Evolutionary conservation across 2,113 vertebrate species (phyloP).

Genomic region (Chaenogobius annularis): DNA sequence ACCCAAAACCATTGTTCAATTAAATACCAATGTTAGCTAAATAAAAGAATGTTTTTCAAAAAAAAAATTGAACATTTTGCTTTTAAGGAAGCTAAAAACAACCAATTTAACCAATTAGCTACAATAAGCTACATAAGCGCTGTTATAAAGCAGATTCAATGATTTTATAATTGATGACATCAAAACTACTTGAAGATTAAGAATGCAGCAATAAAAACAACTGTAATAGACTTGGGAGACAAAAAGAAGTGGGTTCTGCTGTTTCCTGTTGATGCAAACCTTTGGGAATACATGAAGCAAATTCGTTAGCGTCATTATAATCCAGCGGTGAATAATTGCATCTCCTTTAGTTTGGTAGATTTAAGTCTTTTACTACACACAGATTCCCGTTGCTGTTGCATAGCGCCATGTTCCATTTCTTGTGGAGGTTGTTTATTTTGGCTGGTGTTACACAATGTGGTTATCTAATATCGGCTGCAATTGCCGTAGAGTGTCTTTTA

Average conservation of each 20-base stretch:
- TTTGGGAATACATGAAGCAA: conserved; percentile 20
- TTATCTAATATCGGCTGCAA: conserved; percentile 64
- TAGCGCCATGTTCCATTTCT: conserved; percentile 6
- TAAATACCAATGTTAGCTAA: too few relatives aligned
- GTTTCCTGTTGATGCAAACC: conserved; percentile 16
- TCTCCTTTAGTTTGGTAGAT: conserved; percentile 1
- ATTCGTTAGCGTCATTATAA: conserved; percentile 23
- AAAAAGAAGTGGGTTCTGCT: conserved; percentile 25
- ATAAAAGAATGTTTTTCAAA: too few relatives aligned
- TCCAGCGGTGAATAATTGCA: conserved; percentile 39
- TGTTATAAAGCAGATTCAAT: too few relatives aligned
- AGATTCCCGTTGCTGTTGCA: conserved; percentile 19
- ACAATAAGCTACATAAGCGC: too few relatives aligned
- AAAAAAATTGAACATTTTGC: too few relatives aligned
- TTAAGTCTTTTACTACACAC: conserved; percentile 43
- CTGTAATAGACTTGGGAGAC: background rate
- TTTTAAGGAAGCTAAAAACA: too few relatives aligned
- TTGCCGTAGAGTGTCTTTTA: conserved; percentile 51
- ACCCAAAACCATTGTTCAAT: too few relatives aligned
- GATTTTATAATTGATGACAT: too few relatives aligned
- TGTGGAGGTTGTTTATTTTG: conserved; percentile 43
- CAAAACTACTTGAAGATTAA: too few relatives aligned
- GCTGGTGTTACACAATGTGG: conserved; percentile 48
- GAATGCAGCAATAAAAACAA: background rate
- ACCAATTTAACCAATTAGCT: too few relatives aligned